Base-by-base conservation (phyloP, 2,797 vertebrate species). In the Triplophysa bombifrons region DNA sequence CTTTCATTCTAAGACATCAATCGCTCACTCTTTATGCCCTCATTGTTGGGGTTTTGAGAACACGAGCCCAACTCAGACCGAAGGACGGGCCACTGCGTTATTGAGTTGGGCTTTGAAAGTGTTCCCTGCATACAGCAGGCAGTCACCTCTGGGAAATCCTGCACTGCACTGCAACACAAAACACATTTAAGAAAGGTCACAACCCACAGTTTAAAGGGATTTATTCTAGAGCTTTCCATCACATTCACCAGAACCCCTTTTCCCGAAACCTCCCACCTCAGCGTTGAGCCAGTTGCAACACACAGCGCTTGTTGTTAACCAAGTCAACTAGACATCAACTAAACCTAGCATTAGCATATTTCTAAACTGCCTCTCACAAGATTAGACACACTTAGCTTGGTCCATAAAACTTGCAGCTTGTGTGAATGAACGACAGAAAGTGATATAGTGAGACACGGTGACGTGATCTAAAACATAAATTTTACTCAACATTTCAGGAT, bases 61-160 rank as follows among this genome's bases (percentile, higher is more conserved):
- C 87, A 88, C 81, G 74, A 82, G 87, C 60, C 90, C 81, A 84
- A 82, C 70, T 67, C 34, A 25, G 68, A 46, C 81, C 84, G 78
- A 82, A 88, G 87, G 87, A 92, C 90, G 78, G 80, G 82, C 86
- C 85, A 84, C 85, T 87, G 85, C 87, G 89, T 92, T 93, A 93
- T 90, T 90, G 92, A 93, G 90, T 92, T 91, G 88, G 90, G 91
- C 92, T 92, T 89, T 89, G 87, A 92, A 93, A 92, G 89, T 91
- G 88, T 88, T 92, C 60, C 67, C 51, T 67, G 48, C 44, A 61
- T 70, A 55, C 46, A 48, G 41, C 27, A 44, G 83, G 70, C 41
- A 71, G 74, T 78, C 81, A 86, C 86, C 88, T 85, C 86, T 68
- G 56, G 89, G 90, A 86, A 91, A 91, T 86, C 86, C 90, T 84